These are phyloP conservation scores for Agrilus cyanescens DNA, from an alignment of 2,888 invertebrate species.

Conservation along the genomic window DNA sequence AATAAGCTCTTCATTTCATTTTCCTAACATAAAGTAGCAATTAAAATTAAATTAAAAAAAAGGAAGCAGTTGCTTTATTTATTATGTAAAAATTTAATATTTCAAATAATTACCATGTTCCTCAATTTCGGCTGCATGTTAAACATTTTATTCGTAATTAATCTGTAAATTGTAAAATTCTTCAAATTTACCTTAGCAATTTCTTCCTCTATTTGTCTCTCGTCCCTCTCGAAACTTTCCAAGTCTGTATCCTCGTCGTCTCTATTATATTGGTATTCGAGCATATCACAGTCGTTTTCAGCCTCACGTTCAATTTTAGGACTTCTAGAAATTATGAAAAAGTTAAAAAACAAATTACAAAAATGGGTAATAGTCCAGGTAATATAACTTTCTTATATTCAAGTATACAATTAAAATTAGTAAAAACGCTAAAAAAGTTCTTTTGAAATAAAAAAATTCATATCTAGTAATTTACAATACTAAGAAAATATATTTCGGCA, in stretches of 20 bases:
- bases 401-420: too few species aligned
- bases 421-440: too few species aligned
- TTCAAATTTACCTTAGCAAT: conserved; percentile 31
- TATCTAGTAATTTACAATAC: too few species aligned
- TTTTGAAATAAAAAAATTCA: too few species aligned
- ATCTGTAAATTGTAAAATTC: too few species aligned
- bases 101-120: not conserved
- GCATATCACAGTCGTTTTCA: conserved; percentile 34
- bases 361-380: too few species aligned
- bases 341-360: not conserved
- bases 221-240: conserved; percentile 43
- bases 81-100: not conserved
- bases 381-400: too few species aligned
- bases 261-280: conserved; percentile 20
- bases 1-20: conserved; percentile 38
- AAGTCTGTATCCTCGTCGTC: conserved; percentile 35
- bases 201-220: conserved; percentile 40
- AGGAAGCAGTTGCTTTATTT: not conserved
- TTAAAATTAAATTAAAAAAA: not conserved
- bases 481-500: too few species aligned
- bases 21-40: conserved; percentile 28
- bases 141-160: too few species aligned
- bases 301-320: conserved; percentile 22
- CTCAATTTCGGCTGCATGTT: too few species aligned
- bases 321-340: conserved; percentile 12